Evolutionary conservation across 2,113 vertebrate genomes (phyloP), one percentile per base, ranked within the genome.

Genomic region (Centropristis striata): DNA sequence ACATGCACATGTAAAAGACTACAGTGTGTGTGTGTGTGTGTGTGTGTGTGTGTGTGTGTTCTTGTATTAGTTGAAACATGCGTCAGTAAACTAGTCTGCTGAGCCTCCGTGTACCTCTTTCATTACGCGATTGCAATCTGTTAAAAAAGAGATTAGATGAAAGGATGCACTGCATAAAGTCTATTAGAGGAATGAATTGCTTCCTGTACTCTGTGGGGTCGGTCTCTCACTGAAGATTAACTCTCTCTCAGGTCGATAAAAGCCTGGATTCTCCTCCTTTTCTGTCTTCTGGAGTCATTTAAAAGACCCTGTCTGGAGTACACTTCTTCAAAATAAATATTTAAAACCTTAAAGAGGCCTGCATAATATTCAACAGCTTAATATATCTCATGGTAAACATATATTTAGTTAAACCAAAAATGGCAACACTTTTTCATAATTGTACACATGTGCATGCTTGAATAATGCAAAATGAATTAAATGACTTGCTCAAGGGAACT

Each of bases 141-240:
- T 73, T 86, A 69, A 90, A 91, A 83, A 79, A 83, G 87, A 84
- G 90, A 93, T 93, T 92, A 92, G 83, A 88, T 83, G 74, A 86
- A 57, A 75, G 83, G 71, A 85, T 86, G 83, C 65, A 78, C 78
- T 78, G 75, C 55, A 49, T 69, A 64, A 83, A 85, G 75, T 83
- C 86, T 87, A 89, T 89, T 86, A 87, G 80, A 85, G 72, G 53
- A 91, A 91, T 90, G 88, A 90, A 90, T 88, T 78, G 74, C 71
- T 91, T 88, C 86, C 86, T 84, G 76, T 65, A 44, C 75, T 78
- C 58, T 20, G 64, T 55, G 54, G 76, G 71, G 75, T 84, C 41
- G 37, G 32, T 75, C 83, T 68, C 77, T 87, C 71, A 57, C 55
- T 67, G 59, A 86, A 83, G 88, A 91, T 90, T 88, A 93, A 72